A percentile compares a stretch with the other conserved stretches of the same genome.
These are phyloP conservation scores for Drosophila gunungcola DNA, from an alignment of 1,140 invertebrate genomes.

Conservation along the genomic window DNA sequence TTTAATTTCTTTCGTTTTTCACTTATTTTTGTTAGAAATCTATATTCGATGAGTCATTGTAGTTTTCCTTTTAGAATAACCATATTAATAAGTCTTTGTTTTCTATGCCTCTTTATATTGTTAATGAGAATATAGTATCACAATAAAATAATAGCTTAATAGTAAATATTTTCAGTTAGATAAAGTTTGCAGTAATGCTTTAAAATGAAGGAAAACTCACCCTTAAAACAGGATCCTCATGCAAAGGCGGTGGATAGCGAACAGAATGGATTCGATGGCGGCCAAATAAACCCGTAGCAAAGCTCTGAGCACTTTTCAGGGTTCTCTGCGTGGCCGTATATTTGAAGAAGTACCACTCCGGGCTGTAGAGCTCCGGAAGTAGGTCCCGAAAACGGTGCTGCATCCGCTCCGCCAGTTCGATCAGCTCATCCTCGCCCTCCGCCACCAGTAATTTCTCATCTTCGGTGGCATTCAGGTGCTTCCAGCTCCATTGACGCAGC, in stretches of 20 bases:
- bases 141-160: too few species aligned
- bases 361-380: conserved; percentile 86
- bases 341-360: conserved; percentile 88
- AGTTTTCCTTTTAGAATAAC: too few species aligned
- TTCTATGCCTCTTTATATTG: too few species aligned
- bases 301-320: conserved; percentile 89
- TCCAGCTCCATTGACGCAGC: conserved; percentile 86
- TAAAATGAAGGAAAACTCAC: conserved; percentile 85
- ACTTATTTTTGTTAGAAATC: too few species aligned
- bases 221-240: conserved; percentile 89
- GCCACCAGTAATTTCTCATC: conserved; percentile 87
- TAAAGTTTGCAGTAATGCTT: background rate
- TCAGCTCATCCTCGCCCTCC: conserved; percentile 89
- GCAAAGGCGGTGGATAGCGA: conserved; percentile 87
- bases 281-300: conserved; percentile 90
- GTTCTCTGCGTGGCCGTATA: conserved; percentile 91
- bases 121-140: background rate
- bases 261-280: conserved; percentile 87
- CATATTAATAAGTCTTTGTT: too few species aligned
- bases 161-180: too few species aligned
- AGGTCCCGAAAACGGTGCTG: conserved; percentile 88
- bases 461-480: conserved; percentile 72
- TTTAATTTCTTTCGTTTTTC: too few species aligned
- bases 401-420: conserved; percentile 88
- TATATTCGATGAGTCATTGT: too few species aligned